Percentiles rank a stretch among this genome's conserved stretches.
Conservation (phyloP, 2,113 vertebrate species). For the Corvus hawaiiensis region DNA sequence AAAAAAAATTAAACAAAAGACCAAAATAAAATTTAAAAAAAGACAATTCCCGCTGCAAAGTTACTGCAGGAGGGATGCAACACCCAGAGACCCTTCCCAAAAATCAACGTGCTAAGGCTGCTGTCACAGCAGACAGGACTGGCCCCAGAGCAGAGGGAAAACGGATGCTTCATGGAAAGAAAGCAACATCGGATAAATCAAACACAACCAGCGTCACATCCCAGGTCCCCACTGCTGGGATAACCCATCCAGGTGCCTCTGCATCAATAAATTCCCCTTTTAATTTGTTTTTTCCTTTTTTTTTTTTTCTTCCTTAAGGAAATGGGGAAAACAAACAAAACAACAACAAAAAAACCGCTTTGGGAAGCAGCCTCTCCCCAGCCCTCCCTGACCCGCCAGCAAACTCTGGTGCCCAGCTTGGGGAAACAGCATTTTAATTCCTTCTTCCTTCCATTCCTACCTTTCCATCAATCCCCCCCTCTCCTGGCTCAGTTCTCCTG, state of each 20-base stretch:
- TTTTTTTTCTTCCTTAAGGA: not conserved
- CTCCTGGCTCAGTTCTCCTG: not conserved
- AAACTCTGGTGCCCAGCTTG: not conserved
- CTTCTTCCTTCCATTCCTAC: not conserved
- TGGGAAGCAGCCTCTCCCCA: not conserved
- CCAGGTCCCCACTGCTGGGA: not conserved
- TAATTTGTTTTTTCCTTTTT: not conserved
- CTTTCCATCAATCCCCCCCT: not conserved
- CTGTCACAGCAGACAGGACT: not conserved
- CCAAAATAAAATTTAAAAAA: too few species aligned
- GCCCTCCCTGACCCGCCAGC: not conserved
- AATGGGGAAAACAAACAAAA: not conserved
- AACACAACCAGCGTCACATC: not conserved
- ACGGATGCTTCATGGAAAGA: not conserved
- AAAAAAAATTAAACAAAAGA: not conserved
- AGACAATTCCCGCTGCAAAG: conserved; percentile 21
- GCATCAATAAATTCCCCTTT: not conserved
- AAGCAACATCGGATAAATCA: not conserved
- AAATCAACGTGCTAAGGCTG: not conserved
- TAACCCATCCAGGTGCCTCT: not conserved
- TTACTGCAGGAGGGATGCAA: not conserved
- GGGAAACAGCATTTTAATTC: not conserved
- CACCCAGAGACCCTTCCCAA: not conserved
- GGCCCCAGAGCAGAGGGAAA: not conserved
- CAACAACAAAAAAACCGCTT: not conserved